Evolutionary conservation across 2,797 vertebrate genomes (phyloP), one percentile per base, ranked within the genome.

Genomic region (Crypturellus tataupa): DNA sequence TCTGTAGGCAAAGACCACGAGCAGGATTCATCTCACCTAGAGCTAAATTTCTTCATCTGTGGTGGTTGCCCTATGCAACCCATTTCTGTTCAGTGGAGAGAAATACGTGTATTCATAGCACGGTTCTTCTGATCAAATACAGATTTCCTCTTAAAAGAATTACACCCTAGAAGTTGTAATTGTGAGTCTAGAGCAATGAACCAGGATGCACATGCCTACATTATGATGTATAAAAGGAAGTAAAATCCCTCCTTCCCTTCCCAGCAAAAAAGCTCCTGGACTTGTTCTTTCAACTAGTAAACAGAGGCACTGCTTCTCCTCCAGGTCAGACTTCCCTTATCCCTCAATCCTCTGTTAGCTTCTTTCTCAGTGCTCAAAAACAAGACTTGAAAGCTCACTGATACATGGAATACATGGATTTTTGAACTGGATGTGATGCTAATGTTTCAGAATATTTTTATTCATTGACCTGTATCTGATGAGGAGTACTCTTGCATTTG

Each of bases 141-240:
- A 47, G n/a, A 56, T 0, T 0, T 29, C 3, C 4, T 2, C 9
- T 6, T 75, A 82, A 12, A 47, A 35, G 9, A 80, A 8, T 62
- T 80, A 7, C 55, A 47, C 20, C 31, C 7, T 9, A 60, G 8
- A 84, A 80, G 2, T 31, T 78, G 23, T n/a, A 79, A 31, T 46
- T 72, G 8, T 7, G 1, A 71, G 9, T 46, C 21, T n/a, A 63
- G 25, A 27, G 5, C 63, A 21, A 44, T 3, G 8, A 59, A 55
- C 19, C 44, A 8, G 71, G 21, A 44, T 11, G 33, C 8, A 39
- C 0, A 15, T 21, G 1, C 29, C 8, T 87, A 12, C 2, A 23
- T 18, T 55, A n/a, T 70, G 80, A 70, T 19, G 40, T 9, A 37
- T 39, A 40, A n/a, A 71, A 71, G 9, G 3, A 63, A 85, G n/a